A percentile compares a stretch with the other conserved stretches of the same genome.
These are phyloP conservation scores for Lutraria rhynchaena DNA, from an alignment of 1,140 invertebrate genomes.

Conservation along the genomic window DNA sequence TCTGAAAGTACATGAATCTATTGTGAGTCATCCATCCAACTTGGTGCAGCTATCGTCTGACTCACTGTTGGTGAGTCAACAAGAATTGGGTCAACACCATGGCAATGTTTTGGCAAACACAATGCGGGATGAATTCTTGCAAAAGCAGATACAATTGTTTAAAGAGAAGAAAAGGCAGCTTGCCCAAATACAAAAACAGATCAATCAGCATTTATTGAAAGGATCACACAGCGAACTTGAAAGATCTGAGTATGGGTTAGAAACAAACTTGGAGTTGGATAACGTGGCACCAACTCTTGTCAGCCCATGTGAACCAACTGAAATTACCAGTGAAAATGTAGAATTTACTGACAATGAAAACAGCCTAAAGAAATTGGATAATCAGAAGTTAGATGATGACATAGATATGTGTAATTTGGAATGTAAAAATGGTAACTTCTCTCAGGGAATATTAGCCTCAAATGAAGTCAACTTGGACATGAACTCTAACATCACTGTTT, in stretches of 20 bases:
- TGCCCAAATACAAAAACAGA: constrained; percentile 23
- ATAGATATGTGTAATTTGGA: neutral
- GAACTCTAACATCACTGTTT: constrained; percentile 20
- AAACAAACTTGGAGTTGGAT: neutral
- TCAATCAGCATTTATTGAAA: constrained; percentile 11
- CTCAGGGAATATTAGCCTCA: constrained; percentile 20
- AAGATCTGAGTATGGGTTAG: neutral
- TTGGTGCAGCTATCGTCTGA: constrained; percentile 24
- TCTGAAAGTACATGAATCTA: constrained; percentile 6
- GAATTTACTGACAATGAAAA: neutral
- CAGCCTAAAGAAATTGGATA: constrained; percentile 1
- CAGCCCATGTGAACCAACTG: neutral
- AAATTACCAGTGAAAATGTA: neutral
- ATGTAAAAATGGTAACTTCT: neutral
- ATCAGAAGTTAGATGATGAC: constrained; percentile 10
- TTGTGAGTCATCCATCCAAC: constrained; percentile 25
- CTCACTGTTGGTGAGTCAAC: constrained; percentile 51
- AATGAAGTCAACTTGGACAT: constrained; percentile 15
- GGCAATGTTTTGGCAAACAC: constrained; percentile 40
- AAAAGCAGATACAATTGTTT: constrained; percentile 28
- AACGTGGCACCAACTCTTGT: neutral
- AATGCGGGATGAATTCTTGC: constrained; percentile 34
- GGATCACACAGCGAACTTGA: neutral
- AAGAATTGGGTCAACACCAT: constrained; percentile 28
- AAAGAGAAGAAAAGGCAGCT: constrained; percentile 32